Percentiles rank a stretch among this genome's conserved stretches.
Conservation (phyloP, 2,113 vertebrate species). For the Dicerorhinus sumatrensis region DNA sequence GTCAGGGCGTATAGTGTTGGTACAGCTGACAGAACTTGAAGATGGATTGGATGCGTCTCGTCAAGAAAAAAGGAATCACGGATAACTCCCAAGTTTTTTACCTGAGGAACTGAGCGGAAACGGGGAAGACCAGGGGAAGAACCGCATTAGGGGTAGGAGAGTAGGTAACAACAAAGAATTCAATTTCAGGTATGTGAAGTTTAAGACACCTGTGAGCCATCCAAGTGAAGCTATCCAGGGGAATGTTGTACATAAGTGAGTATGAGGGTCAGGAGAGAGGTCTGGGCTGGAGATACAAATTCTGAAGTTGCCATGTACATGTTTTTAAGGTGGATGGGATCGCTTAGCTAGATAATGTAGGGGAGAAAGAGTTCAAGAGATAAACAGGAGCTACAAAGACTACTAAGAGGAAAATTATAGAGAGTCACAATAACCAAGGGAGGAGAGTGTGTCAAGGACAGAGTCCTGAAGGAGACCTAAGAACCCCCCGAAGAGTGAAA, state of each 20-base stretch:
- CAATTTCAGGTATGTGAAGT: neutral
- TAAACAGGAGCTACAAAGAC: neutral
- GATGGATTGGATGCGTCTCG: neutral
- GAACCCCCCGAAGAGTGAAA: neutral
- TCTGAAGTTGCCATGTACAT: neutral
- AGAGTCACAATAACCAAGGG: neutral
- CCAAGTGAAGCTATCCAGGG: neutral
- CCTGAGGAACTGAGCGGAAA: neutral
- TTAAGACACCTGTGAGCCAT: neutral
- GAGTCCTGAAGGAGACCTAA: neutral
- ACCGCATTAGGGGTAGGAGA: neutral
- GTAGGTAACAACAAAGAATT: neutral
- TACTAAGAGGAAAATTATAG: neutral
- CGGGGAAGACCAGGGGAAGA: neutral
- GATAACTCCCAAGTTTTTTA: neutral
- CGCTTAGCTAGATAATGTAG: neutral
- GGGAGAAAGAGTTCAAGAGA: neutral
- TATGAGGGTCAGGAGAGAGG: neutral
- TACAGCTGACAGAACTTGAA: neutral
- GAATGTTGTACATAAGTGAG: neutral
- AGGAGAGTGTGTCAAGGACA: neutral
- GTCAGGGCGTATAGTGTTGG: neutral
- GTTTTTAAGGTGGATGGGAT: neutral
- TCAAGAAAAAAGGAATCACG: neutral
- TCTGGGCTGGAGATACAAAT: conserved; percentile 19